Percentiles rank a stretch among this genome's conserved stretches.
Conservation (phyloP, 2,888 invertebrate species). For the Acronicta leporina region DNA sequence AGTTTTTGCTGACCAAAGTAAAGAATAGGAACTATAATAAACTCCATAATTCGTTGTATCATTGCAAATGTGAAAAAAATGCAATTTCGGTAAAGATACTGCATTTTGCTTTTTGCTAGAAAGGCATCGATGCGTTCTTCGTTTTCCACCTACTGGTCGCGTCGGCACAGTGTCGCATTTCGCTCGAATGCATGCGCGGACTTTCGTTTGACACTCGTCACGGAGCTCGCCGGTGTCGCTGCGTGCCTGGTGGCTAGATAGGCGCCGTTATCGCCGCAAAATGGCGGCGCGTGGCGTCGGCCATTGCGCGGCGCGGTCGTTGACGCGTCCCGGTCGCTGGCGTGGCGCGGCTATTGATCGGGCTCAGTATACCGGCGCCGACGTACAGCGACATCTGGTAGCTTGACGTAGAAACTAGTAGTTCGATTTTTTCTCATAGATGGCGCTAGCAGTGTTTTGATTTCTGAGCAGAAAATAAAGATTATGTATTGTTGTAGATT, state of each 20-base stretch:
- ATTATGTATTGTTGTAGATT: neutral
- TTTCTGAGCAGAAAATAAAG: neutral
- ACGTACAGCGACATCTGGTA: conserved; percentile 75
- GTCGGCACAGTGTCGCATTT: conserved; percentile 41
- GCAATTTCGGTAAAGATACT: conserved; percentile 16
- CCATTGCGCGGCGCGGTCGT: conserved; percentile 77
- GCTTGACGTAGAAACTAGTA: conserved; percentile 19
- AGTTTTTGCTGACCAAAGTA: neutral
- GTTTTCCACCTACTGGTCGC: conserved; percentile 38
- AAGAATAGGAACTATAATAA: neutral
- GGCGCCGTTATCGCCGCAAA: conserved; percentile 80
- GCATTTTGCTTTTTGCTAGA: conserved; percentile 29
- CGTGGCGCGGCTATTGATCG: conserved; percentile 70
- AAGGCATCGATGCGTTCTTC: conserved; percentile 21
- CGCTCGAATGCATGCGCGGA: conserved; percentile 18
- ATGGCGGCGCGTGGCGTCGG: conserved; percentile 78
- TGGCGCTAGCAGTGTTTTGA: conserved; percentile 57
- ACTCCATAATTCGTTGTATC: neutral
- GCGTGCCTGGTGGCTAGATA: conserved; percentile 57
- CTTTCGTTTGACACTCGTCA: conserved; percentile 44
- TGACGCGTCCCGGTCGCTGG: conserved; percentile 74
- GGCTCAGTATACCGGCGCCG: conserved; percentile 42
- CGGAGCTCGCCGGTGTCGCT: conserved; percentile 47
- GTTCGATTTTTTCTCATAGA: conserved; percentile 54
- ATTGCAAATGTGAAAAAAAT: conserved; percentile 5